Conservation (phyloP, 2,888 invertebrate genomes). For the Pecten maximus region DNA sequence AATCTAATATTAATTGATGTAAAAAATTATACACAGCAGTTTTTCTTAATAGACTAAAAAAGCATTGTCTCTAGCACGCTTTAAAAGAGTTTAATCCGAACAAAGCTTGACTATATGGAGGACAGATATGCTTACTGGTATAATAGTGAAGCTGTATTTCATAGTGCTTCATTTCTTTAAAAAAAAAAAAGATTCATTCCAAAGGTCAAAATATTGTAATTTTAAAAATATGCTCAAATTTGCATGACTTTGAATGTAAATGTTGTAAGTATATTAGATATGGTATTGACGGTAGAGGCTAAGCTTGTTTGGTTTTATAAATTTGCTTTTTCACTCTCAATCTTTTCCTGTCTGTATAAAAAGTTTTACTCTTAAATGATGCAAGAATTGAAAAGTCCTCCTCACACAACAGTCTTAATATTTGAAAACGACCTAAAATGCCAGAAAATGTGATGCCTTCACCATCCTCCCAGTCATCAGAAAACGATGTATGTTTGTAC, state of each 20-base stretch:
- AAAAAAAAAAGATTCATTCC: not conserved
- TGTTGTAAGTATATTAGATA: not conserved
- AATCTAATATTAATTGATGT: too few species aligned
- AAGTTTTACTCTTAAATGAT: not conserved
- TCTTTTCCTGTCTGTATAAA: not conserved
- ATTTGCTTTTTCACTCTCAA: not conserved
- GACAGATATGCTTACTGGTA: not conserved
- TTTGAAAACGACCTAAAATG: not conserved
- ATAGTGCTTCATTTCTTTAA: not conserved
- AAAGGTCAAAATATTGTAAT: not conserved
- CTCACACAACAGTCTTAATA: not conserved
- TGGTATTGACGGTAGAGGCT: not conserved
- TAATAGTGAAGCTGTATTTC: not conserved
- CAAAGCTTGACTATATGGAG: not conserved
- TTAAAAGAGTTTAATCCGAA: not conserved
- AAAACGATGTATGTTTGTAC: not conserved
- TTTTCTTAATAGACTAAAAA: not conserved
- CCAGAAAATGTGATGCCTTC: not conserved
- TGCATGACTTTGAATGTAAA: not conserved
- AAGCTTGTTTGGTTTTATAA: not conserved
- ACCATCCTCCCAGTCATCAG: not conserved
- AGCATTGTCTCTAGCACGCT: not conserved
- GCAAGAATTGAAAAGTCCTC: not conserved
- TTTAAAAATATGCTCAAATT: not conserved
- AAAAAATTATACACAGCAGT: too few species aligned